phyloP scores from a whole-genome alignment of 2,888 invertebrate species.

The Oeneis ivallda region DNA sequence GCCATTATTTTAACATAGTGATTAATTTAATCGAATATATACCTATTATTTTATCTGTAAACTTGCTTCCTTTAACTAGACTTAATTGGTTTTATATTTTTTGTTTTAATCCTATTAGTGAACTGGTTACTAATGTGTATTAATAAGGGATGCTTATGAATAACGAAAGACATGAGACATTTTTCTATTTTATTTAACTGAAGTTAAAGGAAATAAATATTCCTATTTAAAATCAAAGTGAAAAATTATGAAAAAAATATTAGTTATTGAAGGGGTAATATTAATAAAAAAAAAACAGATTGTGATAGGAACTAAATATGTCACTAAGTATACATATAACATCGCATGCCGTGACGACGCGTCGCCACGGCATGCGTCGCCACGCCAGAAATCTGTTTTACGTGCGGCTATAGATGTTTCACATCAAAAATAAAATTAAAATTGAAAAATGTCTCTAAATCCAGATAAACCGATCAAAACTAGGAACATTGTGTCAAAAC shows the following conservation, averaged over 20 bases:
- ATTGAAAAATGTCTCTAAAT: slow-evolving; percentile 26
- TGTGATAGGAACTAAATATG: no score
- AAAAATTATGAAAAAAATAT: background rate
- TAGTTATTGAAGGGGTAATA: background rate
- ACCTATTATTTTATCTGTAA: slow-evolving; percentile 51
- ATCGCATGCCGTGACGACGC: no score
- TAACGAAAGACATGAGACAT: slow-evolving; percentile 48
- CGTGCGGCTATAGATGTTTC: no score
- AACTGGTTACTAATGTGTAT: slow-evolving; percentile 61
- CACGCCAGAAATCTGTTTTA: no score
- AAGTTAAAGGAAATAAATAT: slow-evolving; percentile 2
- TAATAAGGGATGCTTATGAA: slow-evolving; percentile 55
- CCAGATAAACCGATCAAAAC: slow-evolving; percentile 22
- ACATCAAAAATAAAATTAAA: slow-evolving; percentile 17
- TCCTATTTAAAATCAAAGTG: background rate
- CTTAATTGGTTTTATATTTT: slow-evolving; percentile 49
- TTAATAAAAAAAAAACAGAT: background rate
- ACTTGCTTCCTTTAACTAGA: slow-evolving; percentile 56
- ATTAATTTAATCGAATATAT: slow-evolving; percentile 60
- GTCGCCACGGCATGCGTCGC: no score
- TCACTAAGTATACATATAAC: no score
- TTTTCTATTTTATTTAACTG: slow-evolving; percentile 46
- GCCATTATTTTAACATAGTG: slow-evolving; percentile 52
- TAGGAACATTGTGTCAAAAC: slow-evolving; percentile 69
- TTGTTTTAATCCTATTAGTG: slow-evolving; percentile 62